phyloP scores from a whole-genome alignment of 2,888 invertebrate species.

The Cinara cedri region DNA sequence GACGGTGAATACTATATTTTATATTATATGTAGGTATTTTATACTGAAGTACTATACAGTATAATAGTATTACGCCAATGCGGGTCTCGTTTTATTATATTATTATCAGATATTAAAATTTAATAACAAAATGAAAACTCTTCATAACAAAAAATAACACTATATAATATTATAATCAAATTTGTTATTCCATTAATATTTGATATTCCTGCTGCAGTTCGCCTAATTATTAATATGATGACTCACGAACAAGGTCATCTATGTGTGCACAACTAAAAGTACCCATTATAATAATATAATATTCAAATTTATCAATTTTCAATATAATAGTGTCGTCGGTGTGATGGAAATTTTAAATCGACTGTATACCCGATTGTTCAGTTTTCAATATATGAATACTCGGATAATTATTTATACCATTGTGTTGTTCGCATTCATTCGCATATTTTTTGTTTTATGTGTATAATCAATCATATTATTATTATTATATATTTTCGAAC shows the following conservation, averaged over 20 bases:
- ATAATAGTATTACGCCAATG: no score
- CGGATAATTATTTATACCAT: background rate
- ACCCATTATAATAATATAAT: no score
- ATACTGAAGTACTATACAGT: no score
- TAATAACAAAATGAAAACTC: no score
- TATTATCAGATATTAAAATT: no score
- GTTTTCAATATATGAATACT: background rate
- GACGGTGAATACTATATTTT: no score
- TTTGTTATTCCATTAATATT: constrained; percentile 13
- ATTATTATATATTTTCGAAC: background rate
- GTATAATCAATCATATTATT: background rate
- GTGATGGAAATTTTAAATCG: background rate
- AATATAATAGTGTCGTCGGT: background rate
- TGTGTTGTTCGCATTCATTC: background rate
- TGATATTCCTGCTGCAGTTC: background rate
- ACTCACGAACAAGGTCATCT: background rate
- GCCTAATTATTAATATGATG: background rate
- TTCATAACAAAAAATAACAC: no score
- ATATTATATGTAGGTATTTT: no score
- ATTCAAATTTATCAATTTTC: background rate
- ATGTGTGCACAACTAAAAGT: background rate
- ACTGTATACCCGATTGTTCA: background rate
- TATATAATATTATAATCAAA: no score
- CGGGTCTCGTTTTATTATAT: no score
- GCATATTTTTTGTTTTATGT: background rate